Evolutionary conservation across 2,888 invertebrate genomes (phyloP), one percentile per base, ranked within the genome.

Genomic region (Lycia hirtaria): DNA sequence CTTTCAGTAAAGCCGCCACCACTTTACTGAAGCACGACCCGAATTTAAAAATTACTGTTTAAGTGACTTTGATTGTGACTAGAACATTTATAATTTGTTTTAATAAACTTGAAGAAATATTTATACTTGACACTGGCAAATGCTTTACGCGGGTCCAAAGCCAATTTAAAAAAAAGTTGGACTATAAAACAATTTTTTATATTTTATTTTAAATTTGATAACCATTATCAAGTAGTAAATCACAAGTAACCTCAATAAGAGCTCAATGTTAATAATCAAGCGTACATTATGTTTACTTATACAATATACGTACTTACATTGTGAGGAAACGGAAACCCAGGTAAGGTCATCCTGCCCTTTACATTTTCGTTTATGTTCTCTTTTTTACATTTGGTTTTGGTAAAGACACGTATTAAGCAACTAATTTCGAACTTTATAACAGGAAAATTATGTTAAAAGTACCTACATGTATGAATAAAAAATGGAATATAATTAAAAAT

Each of bases 251-350:
- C 62, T 54, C 47, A 53, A 49, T 33, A 51, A 53, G 35, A 43
- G 37, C 47, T 56, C 52, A 40, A 49, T 43, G 57, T 40, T 22
- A 9, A 45, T 35, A 50, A 53, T 47, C 33, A 33, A 47, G 38
- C 14, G 38, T 48, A 19, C 44, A 12, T 47, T 50, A 19, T 49
- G 15, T 47, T 50, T 41, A 50, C 19, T 9, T 26, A 33, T 7
- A 32, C 40, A 20, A 22, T 30, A 17, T 35, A 44, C 37, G 14
- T 52, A 49, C 37, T n/a, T 52, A 49, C 30, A 44, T 22, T 22
- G 30, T 10, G 33, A 57, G 60, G 60, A 60, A 64, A 58, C 57
- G 60, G 60, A 58, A 50, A 47, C 48, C 40, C 26, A 37, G 6
- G 37, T 4, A 19, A 58, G 52, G 57, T 30, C 28, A 26, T 12